Conservation (phyloP, 2,113 vertebrate genomes). For the Esox niger region DNA sequence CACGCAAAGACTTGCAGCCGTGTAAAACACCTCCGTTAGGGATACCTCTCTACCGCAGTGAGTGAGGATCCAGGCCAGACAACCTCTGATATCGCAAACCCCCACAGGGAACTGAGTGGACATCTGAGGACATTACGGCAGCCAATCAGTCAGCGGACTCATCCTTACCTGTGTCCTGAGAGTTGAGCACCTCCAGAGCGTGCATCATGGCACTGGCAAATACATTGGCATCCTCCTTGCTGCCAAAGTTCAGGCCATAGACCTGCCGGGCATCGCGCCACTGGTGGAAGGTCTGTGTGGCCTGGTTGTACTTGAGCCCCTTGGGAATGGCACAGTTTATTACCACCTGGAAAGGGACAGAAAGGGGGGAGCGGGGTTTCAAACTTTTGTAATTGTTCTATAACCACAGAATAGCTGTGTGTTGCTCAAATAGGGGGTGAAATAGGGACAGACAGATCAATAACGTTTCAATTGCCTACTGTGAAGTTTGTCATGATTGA, state of each 20-base stretch:
- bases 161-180: slow-evolving; percentile 87
- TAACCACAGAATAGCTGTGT: too few relatives aligned
- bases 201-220: slow-evolving; percentile 99
- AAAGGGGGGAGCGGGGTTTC: not conserved
- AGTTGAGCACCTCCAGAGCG: slow-evolving; percentile 97
- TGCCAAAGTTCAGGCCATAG: slow-evolving; percentile 98
- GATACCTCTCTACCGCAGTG: too few relatives aligned
- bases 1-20: too few relatives aligned
- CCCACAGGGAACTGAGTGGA: too few relatives aligned
- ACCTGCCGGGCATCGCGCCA: slow-evolving; percentile 97
- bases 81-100: too few relatives aligned
- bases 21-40: too few relatives aligned
- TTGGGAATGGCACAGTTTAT: slow-evolving; percentile 99
- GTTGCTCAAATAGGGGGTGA: too few relatives aligned
- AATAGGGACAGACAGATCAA: too few relatives aligned
- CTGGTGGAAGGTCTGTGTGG: slow-evolving; percentile 97
- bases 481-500: too few relatives aligned
- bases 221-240: slow-evolving; percentile 98
- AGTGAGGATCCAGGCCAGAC: too few relatives aligned
- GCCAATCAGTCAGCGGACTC: not conserved
- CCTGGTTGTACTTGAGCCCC: slow-evolving; percentile 98
- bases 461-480: too few relatives aligned
- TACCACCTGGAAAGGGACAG: slow-evolving; percentile 79
- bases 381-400: too few relatives aligned
- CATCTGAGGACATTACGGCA: not conserved